A percentile compares a stretch with the other conserved stretches of the same genome.
Evolutionary conservation across 2,797 vertebrate genomes (phyloP).

Genomic region (Lutjanus campechanus): DNA sequence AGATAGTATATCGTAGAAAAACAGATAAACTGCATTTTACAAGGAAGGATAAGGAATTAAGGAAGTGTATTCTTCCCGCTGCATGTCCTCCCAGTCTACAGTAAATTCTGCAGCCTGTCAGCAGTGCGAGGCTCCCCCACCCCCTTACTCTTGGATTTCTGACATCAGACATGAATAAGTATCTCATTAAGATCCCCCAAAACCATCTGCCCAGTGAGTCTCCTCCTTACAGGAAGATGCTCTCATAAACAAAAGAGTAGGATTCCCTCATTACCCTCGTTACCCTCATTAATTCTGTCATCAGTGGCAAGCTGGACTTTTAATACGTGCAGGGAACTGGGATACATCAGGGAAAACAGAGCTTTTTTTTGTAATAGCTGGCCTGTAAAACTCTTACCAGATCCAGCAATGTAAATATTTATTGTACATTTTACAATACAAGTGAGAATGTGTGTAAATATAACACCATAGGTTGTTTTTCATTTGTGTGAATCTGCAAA

Average conservation of each 20-base stretch:
- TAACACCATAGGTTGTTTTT: neutral
- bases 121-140: slow-evolving; percentile 34
- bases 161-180: slow-evolving; percentile 81
- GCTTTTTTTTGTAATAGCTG: slow-evolving; percentile 1
- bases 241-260: slow-evolving; percentile 71
- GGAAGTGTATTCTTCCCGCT: slow-evolving; percentile 20
- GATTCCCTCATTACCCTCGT: slow-evolving; percentile 67
- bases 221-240: slow-evolving; percentile 62
- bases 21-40: neutral
- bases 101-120: slow-evolving; percentile 35
- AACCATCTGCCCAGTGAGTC: slow-evolving; percentile 79
- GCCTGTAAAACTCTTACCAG: neutral
- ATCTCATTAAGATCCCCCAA: slow-evolving; percentile 78
- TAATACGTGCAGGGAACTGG: slow-evolving; percentile 16
- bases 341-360: neutral
- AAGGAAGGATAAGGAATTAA: neutral
- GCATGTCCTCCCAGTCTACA: slow-evolving; percentile 34
- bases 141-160: slow-evolving; percentile 63
- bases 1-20: neutral
- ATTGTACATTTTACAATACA: neutral
- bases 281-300: slow-evolving; percentile 57
- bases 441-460: neutral
- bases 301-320: slow-evolving; percentile 30
- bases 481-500: neutral
- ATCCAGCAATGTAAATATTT: neutral